A percentile compares a stretch with the other conserved stretches of the same genome.
phyloP scores from a whole-genome alignment of 2,113 vertebrate genomes.

The Rhinolophus ferrumequinum region DNA sequence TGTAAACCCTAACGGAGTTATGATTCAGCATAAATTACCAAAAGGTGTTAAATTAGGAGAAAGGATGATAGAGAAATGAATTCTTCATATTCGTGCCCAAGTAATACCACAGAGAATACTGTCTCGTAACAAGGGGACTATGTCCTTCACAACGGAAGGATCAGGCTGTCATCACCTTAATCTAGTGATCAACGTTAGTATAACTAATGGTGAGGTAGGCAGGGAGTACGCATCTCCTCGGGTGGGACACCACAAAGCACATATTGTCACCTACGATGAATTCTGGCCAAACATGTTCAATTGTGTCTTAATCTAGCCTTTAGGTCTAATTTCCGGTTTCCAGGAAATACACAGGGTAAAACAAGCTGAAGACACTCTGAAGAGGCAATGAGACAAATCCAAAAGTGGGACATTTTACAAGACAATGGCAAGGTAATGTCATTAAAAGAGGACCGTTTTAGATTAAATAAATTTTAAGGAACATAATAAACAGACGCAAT shows the following conservation, averaged over 20 bases:
- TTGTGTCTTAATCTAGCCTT: neutral
- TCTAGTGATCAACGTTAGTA: neutral
- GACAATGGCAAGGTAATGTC: neutral
- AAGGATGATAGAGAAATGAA: neutral
- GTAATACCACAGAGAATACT: neutral
- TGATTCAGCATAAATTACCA: conserved; percentile 29
- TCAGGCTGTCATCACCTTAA: neutral
- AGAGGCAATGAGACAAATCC: neutral
- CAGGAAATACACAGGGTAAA: neutral
- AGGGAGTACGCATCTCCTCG: neutral
- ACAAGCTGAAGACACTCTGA: neutral
- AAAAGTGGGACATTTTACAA: neutral
- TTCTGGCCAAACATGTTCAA: neutral
- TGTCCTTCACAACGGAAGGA: neutral
- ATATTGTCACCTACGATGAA: neutral
- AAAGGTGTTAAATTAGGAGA: neutral
- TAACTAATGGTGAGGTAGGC: neutral
- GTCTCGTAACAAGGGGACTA: neutral
- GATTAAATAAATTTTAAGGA: conserved; percentile 34
- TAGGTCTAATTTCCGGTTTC: neutral
- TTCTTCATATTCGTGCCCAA: neutral
- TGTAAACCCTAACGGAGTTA: conserved; percentile 11
- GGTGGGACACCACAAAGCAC: neutral
- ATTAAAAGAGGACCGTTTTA: neutral
- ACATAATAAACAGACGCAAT: neutral